phyloP scores from a whole-genome alignment of 2,797 vertebrate species.

The Limosa lapponica region DNA sequence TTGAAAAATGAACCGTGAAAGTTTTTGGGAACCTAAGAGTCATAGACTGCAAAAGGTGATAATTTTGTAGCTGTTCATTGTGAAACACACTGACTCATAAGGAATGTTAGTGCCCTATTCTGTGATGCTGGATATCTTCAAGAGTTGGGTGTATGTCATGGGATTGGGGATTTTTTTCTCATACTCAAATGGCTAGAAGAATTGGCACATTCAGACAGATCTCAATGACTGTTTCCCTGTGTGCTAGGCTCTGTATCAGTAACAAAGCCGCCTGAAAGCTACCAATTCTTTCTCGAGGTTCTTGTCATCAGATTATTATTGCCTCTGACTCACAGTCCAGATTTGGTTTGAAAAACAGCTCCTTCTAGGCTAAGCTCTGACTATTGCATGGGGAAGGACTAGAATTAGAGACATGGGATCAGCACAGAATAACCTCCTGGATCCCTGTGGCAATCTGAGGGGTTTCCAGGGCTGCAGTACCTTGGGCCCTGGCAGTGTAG shows the following conservation, averaged over 20 bases:
- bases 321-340: background rate
- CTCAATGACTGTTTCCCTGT: background rate
- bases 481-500: background rate
- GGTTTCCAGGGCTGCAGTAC: background rate
- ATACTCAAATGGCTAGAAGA: background rate
- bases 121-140: background rate
- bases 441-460: background rate
- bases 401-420: background rate
- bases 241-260: background rate
- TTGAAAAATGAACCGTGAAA: background rate
- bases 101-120: background rate
- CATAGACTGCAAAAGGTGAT: background rate
- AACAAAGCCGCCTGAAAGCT: background rate
- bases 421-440: background rate
- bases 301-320: background rate
- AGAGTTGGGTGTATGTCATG: background rate
- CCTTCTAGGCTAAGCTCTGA: background rate
- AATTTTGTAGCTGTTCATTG: background rate
- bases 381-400: constrained; percentile 28
- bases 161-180: background rate
- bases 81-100: background rate
- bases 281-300: background rate
- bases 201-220: background rate
- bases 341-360: background rate
- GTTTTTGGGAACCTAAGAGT: constrained; percentile 3